Conservation (phyloP, 2,888 invertebrate species). For the Plebejus anna region DNA sequence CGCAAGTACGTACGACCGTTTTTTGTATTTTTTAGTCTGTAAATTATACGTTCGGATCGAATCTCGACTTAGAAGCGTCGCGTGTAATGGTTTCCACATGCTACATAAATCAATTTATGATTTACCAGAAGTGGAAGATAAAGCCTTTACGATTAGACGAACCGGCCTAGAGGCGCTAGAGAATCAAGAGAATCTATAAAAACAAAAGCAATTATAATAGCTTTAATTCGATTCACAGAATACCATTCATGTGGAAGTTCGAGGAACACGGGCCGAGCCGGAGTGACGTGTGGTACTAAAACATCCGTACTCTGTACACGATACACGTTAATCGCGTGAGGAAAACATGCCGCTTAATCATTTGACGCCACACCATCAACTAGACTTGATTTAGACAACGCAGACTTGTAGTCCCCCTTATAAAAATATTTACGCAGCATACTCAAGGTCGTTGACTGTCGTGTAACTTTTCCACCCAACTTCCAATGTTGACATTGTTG, state of each 20-base stretch:
- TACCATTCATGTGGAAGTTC: constrained; percentile 16
- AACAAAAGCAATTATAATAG: neutral
- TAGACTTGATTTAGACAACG: constrained; percentile 2
- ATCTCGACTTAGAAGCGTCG: constrained; percentile 5
- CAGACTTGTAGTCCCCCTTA: neutral
- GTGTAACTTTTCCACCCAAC: too few species aligned
- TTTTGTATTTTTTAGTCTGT: constrained; percentile 30
- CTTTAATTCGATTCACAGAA: constrained; percentile 12
- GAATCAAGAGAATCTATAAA: constrained; percentile 1
- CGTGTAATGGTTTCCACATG: neutral
- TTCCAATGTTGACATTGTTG: too few species aligned
- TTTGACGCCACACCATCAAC: neutral
- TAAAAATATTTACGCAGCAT: neutral
- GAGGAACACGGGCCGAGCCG: neutral
- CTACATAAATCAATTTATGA: constrained; percentile 4
- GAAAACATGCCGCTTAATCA: neutral
- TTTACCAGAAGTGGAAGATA: neutral
- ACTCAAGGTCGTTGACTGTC: neutral
- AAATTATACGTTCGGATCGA: constrained; percentile 31
- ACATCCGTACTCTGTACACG: neutral
- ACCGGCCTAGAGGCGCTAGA: neutral
- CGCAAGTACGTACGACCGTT: constrained; percentile 48
- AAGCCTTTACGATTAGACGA: constrained; percentile 1
- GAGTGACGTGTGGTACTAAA: constrained; percentile 23
- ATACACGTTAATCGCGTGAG: neutral